Conservation (phyloP, 2,113 vertebrate species). For the Perca fluviatilis region DNA sequence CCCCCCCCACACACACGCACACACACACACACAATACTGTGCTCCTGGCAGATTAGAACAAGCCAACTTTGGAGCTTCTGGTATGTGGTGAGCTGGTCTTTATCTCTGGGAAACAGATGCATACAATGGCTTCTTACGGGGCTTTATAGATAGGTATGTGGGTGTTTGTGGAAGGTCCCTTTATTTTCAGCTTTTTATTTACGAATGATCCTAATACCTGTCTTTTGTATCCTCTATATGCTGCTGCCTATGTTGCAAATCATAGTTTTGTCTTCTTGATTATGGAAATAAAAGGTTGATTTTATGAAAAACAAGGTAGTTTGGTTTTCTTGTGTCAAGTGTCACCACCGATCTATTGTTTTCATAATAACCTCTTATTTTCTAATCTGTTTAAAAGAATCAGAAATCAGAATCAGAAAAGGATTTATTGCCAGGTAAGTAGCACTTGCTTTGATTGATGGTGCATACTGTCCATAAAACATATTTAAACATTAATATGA, state of each 20-base stretch:
- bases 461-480: too few relatives aligned
- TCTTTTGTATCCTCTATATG: constrained; percentile 17
- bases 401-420: too few relatives aligned
- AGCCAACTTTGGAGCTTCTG: constrained; percentile 61
- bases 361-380: background rate
- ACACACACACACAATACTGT: background rate
- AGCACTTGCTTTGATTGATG: too few relatives aligned
- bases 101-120: constrained; percentile 78
- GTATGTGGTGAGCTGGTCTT: constrained; percentile 61
- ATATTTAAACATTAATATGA: too few relatives aligned
- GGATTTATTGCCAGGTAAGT: too few relatives aligned
- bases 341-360: background rate
- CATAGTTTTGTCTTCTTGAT: constrained; percentile 9
- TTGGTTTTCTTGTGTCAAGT: background rate
- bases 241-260: constrained; percentile 1
- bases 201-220: constrained; percentile 61
- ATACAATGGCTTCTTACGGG: constrained; percentile 68
- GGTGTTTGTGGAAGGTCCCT: constrained; percentile 58
- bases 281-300: constrained; percentile 10
- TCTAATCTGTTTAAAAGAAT: background rate
- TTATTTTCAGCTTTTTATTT: constrained; percentile 59
- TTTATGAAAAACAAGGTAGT: background rate
- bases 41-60: constrained; percentile 59
- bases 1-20: too few relatives aligned
- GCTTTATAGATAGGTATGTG: constrained; percentile 70